phyloP scores from a whole-genome alignment of 1,140 invertebrate genomes.

The Drosophila nikananu region DNA sequence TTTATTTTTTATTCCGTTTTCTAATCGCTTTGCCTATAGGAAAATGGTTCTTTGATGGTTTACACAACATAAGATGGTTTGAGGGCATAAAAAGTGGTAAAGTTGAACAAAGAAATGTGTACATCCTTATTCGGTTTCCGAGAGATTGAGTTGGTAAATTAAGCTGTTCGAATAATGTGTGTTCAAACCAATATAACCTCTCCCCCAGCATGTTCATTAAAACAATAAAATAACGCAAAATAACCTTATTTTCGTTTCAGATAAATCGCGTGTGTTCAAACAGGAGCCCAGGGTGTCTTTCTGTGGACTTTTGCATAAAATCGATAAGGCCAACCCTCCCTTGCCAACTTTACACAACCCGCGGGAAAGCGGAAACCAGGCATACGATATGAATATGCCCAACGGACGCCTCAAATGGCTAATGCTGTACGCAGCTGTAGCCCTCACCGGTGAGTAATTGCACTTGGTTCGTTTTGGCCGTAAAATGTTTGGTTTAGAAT shows the following conservation, averaged over 20 bases:
- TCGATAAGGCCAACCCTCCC: slow-evolving; percentile 57
- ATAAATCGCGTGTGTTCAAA: slow-evolving; percentile 33
- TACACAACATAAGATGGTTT: not conserved
- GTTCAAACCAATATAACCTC: not conserved
- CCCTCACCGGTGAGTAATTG: slow-evolving; percentile 69
- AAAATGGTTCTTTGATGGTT: slow-evolving; percentile 22
- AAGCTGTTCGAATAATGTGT: not conserved
- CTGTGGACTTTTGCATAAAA: slow-evolving; percentile 62
- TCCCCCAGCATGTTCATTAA: no score
- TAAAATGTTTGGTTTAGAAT: slow-evolving; percentile 13
- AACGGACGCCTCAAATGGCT: slow-evolving; percentile 72
- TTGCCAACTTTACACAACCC: slow-evolving; percentile 17
- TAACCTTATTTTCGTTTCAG: slow-evolving; percentile 25
- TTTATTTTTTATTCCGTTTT: slow-evolving; percentile 34
- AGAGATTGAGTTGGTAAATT: not conserved
- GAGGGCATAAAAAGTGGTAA: not conserved
- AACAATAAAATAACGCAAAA: not conserved
- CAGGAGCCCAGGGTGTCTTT: slow-evolving; percentile 52
- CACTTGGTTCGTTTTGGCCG: slow-evolving; percentile 23
- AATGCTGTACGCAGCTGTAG: slow-evolving; percentile 76
- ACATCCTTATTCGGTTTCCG: not conserved
- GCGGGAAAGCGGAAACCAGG: slow-evolving; percentile 54
- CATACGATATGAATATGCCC: slow-evolving; percentile 65
- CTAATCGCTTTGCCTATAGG: slow-evolving; percentile 48
- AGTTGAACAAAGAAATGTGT: not conserved